Evolutionary conservation across 2,888 invertebrate genomes (phyloP), one percentile per base, ranked within the genome.

Genomic region (Acrobasis suavella): DNA sequence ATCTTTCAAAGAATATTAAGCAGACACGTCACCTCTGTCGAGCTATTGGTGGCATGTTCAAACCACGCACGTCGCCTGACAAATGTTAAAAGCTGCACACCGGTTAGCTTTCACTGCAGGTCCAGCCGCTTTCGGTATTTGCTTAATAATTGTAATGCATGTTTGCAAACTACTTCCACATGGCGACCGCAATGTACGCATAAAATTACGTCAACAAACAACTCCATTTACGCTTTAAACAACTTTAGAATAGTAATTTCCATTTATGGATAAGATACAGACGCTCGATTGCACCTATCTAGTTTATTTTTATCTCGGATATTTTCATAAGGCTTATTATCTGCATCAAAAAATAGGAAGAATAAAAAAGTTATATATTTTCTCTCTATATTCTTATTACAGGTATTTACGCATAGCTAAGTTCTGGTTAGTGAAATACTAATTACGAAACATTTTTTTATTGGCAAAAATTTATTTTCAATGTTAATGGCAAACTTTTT

Each of bases 81-180:
- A 81, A 80, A 82, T 81, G 81, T 80, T 78, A 80, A 76, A 83
- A 74, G 75, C 73, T 63, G 69, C 70, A 70, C 64, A 61, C 64
- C 59, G 63, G 78, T 82, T 80, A 82, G 87, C 88, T 88, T 88
- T 88, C 87, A 84, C 87, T 82, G 71, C 67, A 49, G 22, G 46
- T 16, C 17, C 56, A 17, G 42, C 66, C 67, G 73, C 75, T 71
- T 54, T 54, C 32, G 70, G 80, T 77, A 75, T 66, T 64, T 63
- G 69, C 68, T 61, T 66, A 49, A 32, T 32, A 32, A 32, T 32
- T 32, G 32, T 62, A 65, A 62, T 64, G 64, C 62, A 60, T 61
- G 52, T 46, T 61, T 64, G 42, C 58, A 60, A 42, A 42, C 16
- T 32, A 58, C 54, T 62, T 62, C 62, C 37, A 50, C 54, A 37